These are phyloP conservation scores for Argyrosomus japonicus DNA, from an alignment of 2,113 vertebrate genomes.

Conservation along the genomic window DNA sequence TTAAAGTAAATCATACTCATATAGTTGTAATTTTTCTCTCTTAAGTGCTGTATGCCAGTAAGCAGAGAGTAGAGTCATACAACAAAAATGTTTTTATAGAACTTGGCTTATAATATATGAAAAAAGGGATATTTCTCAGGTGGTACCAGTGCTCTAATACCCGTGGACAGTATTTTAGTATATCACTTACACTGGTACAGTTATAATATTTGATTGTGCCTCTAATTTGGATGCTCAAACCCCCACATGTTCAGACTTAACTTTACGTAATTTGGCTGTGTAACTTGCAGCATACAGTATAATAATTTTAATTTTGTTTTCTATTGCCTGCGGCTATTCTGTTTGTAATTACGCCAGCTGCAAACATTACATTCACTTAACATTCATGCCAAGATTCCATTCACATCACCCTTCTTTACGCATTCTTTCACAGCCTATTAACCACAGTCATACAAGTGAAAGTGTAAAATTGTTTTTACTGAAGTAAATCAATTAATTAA, in stretches of 20 bases:
- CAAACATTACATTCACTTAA: conserved; percentile 2
- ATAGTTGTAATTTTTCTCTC: neutral
- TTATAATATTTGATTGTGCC: neutral
- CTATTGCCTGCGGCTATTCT: conserved; percentile 20
- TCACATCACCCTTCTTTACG: neutral
- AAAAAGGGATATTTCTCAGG: neutral
- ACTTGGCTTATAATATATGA: neutral
- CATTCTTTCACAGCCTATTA: conserved; percentile 18
- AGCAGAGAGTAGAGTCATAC: neutral
- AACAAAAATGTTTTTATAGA: neutral
- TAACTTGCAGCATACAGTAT: neutral
- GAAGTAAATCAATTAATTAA: neutral
- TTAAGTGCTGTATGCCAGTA: neutral
- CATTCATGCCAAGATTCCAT: conserved; percentile 11
- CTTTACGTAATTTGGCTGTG: conserved; percentile 12
- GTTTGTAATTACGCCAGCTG: conserved; percentile 28
- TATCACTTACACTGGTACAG: no score
- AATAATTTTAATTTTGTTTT: conserved; percentile 22
- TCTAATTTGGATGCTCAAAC: neutral
- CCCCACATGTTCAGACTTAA: neutral
- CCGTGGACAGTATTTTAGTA: neutral
- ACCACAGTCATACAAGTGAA: conserved; percentile 4
- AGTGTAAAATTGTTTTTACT: neutral
- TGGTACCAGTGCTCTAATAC: neutral
- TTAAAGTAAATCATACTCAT: neutral